A percentile compares a stretch with the other conserved stretches of the same genome.
These are phyloP conservation scores for Tangara arthus DNA, from an alignment of 2,797 vertebrate species.

Conservation along the genomic window DNA sequence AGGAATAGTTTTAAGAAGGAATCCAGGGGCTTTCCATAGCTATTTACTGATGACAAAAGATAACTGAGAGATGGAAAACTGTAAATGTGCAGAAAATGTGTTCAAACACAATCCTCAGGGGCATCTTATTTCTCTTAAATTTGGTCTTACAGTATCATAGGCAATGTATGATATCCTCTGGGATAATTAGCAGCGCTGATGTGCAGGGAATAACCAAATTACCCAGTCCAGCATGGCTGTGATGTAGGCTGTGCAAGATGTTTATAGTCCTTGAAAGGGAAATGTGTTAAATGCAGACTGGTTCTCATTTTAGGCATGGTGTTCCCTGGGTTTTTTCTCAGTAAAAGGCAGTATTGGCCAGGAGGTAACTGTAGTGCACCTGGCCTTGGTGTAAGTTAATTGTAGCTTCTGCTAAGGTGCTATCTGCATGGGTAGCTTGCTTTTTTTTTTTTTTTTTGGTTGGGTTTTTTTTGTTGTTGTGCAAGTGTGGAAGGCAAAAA, in stretches of 20 bases:
- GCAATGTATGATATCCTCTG: not conserved
- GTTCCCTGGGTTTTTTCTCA: not conserved
- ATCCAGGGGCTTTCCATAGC: not conserved
- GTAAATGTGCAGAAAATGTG: not conserved
- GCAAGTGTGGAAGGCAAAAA: slow-evolving; percentile 56
- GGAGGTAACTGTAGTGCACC: not conserved
- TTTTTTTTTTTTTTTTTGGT: not conserved
- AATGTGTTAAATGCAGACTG: not conserved
- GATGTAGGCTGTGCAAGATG: not conserved
- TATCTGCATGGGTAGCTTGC: slow-evolving; percentile 9
- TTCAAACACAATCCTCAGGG: not conserved
- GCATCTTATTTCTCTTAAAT: not conserved
- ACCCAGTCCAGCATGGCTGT: not conserved
- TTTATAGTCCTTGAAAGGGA: not conserved
- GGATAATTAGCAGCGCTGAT: not conserved
- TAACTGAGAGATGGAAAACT: not conserved
- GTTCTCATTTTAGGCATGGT: not conserved
- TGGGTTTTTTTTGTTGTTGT: not conserved
- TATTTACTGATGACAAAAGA: not conserved
- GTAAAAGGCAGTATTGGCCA: not conserved
- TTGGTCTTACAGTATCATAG: not conserved
- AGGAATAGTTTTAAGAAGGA: not conserved
- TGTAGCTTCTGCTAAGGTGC: not conserved
- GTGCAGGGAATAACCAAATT: not conserved
- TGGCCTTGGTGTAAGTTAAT: not conserved